These are phyloP conservation scores for Myodes glareolus DNA, from an alignment of 2,113 vertebrate genomes.

Conservation along the genomic window DNA sequence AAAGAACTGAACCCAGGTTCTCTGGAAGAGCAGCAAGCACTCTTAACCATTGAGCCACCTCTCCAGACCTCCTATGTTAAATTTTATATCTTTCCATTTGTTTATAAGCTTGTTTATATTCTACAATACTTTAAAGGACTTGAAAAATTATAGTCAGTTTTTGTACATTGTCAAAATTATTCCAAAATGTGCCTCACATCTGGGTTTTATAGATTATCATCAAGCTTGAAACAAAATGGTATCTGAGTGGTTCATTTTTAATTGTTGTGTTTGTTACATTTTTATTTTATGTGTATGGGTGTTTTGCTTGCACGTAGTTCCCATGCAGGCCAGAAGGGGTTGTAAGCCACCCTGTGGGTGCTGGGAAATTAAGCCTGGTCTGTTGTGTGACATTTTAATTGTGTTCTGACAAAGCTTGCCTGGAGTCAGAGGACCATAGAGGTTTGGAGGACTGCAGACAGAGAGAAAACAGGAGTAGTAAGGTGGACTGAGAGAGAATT, in stretches of 20 bases:
- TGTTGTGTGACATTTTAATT: too few relatives aligned
- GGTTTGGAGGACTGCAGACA: too few relatives aligned
- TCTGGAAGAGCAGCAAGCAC: not conserved
- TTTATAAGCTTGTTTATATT: not conserved
- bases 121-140: slow-evolving; percentile 50
- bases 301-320: not conserved
- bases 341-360: not conserved
- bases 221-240: slow-evolving; percentile 13
- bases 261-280: not conserved
- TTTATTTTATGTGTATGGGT: not conserved
- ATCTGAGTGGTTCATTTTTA: not conserved
- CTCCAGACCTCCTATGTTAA: not conserved
- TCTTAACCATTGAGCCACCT: not conserved
- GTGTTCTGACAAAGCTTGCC: too few relatives aligned
- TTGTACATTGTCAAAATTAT: slow-evolving; percentile 16
- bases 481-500: too few relatives aligned
- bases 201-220: not conserved
- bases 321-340: not conserved
- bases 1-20: not conserved
- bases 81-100: not conserved
- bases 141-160: slow-evolving; percentile 9
- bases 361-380: not conserved
- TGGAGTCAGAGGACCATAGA: too few relatives aligned
- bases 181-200: not conserved
- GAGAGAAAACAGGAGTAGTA: too few relatives aligned